Evolutionary conservation across 2,797 vertebrate genomes (phyloP).

Genomic region (Pteronotus mesoamericanus): DNA sequence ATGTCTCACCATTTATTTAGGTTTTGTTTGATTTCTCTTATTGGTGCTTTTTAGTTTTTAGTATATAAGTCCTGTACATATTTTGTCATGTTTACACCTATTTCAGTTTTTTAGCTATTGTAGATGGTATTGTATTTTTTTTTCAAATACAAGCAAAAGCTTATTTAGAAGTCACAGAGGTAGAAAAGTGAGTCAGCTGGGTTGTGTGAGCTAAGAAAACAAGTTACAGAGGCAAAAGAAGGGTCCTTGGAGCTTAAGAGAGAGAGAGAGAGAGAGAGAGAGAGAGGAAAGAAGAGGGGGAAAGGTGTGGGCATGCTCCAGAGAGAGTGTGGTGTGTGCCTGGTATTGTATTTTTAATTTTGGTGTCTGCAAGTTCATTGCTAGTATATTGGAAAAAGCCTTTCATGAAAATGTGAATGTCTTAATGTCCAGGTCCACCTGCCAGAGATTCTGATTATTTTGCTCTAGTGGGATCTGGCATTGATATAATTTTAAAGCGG

Average conservation of each 20-base stretch:
- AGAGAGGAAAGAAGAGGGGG: neutral
- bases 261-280: neutral
- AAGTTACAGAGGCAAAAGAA: neutral
- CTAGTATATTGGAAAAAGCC: neutral
- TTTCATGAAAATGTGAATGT: neutral
- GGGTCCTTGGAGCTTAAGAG: neutral
- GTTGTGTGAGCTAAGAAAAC: neutral
- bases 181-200: neutral
- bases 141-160: neutral
- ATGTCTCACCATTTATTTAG: neutral
- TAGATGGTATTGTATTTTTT: neutral
- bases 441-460: neutral
- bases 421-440: neutral
- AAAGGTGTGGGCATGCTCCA: neutral
- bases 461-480: neutral
- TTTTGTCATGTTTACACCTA: neutral
- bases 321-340: neutral
- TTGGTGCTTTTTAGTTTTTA: neutral
- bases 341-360: neutral
- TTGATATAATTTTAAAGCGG: neutral
- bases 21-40: neutral
- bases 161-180: neutral
- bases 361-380: neutral
- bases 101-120: neutral
- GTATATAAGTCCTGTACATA: neutral